Percentiles rank a stretch among this genome's conserved stretches.
phyloP scores from a whole-genome alignment of 2,888 invertebrate genomes.

The Acrobasis consociella region DNA sequence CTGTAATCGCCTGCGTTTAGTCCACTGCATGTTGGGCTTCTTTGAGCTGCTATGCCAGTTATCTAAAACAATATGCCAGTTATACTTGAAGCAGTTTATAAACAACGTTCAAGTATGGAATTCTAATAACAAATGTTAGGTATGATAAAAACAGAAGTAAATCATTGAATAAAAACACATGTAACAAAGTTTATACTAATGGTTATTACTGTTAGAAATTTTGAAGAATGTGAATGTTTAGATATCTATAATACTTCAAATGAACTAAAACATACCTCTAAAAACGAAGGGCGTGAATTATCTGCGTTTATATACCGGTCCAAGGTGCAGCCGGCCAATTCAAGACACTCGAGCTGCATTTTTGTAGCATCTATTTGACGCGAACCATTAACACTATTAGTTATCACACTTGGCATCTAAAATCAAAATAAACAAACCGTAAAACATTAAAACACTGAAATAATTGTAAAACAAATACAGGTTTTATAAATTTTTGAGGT shows the following conservation, averaged over 20 bases:
- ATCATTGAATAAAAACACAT: too few species aligned
- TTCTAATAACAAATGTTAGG: too few species aligned
- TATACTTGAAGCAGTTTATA: background rate
- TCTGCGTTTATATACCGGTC: slow-evolving; percentile 89
- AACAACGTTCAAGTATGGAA: background rate
- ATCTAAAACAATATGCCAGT: slow-evolving; percentile 59
- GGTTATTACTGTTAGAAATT: too few species aligned
- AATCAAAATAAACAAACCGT: slow-evolving; percentile 33
- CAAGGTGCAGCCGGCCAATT: slow-evolving; percentile 90
- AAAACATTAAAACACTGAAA: background rate
- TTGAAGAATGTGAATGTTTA: background rate
- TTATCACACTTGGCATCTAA: slow-evolving; percentile 71
- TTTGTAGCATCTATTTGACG: slow-evolving; percentile 61
- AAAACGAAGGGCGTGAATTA: slow-evolving; percentile 87
- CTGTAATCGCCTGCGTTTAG: slow-evolving; percentile 96
- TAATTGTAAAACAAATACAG: background rate
- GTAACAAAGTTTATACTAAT: too few species aligned
- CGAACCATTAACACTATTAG: slow-evolving; percentile 56
- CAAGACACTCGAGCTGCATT: slow-evolving; percentile 86
- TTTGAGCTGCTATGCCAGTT: slow-evolving; percentile 85
- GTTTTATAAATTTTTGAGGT: background rate
- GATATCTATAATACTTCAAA: background rate
- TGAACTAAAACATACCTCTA: slow-evolving; percentile 72
- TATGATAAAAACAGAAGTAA: too few species aligned
- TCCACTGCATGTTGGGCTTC: slow-evolving; percentile 93